phyloP scores from a whole-genome alignment of 2,888 invertebrate species.

The Rhagium mordax region DNA sequence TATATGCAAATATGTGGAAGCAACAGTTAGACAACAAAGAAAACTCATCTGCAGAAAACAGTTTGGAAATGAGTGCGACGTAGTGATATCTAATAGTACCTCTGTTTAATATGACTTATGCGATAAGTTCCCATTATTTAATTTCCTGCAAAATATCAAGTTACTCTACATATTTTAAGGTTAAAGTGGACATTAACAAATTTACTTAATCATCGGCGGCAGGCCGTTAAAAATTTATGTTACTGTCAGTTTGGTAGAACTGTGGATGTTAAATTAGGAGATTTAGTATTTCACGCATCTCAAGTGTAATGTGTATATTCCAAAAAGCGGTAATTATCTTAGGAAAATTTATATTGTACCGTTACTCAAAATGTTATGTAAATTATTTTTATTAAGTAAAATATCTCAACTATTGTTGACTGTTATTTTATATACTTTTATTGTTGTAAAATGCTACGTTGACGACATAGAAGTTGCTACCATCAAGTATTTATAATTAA shows the following conservation, averaged over 20 bases:
- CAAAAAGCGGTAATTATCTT: conserved; percentile 1
- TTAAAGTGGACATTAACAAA: conserved; percentile 32
- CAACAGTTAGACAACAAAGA: conserved; percentile 80
- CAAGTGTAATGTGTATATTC: not conserved
- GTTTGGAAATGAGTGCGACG: conserved; percentile 58
- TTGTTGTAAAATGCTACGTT: not conserved
- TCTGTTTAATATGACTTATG: conserved; percentile 8
- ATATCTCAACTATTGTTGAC: not conserved
- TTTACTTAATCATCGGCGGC: not conserved
- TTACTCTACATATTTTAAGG: conserved; percentile 27
- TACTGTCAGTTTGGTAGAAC: not conserved
- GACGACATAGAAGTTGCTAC: too few species aligned
- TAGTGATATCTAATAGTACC: conserved; percentile 14
- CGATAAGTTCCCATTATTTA: not conserved
- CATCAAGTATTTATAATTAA: too few species aligned
- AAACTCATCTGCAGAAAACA: conserved; percentile 59
- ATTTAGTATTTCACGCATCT: not conserved
- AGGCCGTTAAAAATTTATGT: conserved; percentile 7
- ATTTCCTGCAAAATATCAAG: not conserved
- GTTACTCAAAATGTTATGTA: conserved; percentile 19
- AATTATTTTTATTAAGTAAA: conserved; percentile 37
- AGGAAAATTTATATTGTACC: conserved; percentile 9
- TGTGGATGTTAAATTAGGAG: not conserved
- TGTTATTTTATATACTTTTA: not conserved
- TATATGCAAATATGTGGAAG: conserved; percentile 95